Evolutionary conservation across 2,797 vertebrate species (phyloP).

Genomic region (Streptopelia turtur): DNA sequence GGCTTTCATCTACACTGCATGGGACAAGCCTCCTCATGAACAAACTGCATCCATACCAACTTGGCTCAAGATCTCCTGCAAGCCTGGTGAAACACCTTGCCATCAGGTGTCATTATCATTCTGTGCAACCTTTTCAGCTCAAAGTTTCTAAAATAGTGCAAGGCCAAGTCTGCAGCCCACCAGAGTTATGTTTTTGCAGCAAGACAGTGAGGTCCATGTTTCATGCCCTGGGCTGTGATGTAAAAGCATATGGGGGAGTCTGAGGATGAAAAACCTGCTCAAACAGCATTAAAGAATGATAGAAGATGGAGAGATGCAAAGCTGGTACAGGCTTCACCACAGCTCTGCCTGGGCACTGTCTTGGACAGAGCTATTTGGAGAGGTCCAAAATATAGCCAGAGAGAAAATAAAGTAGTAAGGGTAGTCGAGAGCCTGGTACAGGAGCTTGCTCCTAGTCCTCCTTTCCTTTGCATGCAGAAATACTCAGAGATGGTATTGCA

Average conservation of each 20-base stretch:
- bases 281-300: neutral
- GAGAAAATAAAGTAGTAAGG: neutral
- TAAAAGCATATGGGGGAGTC: neutral
- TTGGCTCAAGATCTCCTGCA: neutral
- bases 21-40: neutral
- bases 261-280: neutral
- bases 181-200: neutral
- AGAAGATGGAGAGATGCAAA: neutral
- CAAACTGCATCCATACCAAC: neutral
- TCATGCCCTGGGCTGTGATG: neutral
- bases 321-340: neutral
- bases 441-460: neutral
- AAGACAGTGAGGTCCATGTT: neutral
- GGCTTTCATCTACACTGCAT: neutral
- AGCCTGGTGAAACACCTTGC: neutral
- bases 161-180: neutral
- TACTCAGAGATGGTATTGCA: neutral
- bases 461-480: neutral
- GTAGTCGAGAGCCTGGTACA: neutral
- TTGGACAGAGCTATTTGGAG: neutral
- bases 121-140: neutral
- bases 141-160: neutral
- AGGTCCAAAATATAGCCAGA: neutral
- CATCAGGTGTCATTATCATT: neutral
- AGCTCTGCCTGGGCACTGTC: neutral